Evolutionary conservation across 2,113 vertebrate genomes (phyloP).

Genomic region (Poeciliopsis prolifica): DNA sequence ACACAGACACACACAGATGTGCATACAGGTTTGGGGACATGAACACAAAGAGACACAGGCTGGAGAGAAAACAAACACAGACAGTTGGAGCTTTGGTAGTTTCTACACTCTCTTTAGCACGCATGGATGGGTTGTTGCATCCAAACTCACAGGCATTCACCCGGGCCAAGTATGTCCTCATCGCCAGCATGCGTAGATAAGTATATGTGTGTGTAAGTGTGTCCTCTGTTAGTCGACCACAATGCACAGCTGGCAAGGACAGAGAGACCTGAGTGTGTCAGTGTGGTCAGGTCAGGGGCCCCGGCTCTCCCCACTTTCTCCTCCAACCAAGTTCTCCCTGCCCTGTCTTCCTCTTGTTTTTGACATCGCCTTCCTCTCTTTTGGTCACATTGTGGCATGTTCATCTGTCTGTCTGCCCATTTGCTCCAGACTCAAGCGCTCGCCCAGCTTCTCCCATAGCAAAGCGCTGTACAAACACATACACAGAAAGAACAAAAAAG

Average conservation of each 20-base stretch:
- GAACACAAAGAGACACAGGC: constrained; percentile 51
- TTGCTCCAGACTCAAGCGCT: constrained; percentile 50
- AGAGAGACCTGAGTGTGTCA: constrained; percentile 74
- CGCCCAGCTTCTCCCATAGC: constrained; percentile 54
- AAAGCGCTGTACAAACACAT: constrained; percentile 54
- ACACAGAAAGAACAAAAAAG: constrained; percentile 26
- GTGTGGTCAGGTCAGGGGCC: constrained; percentile 76
- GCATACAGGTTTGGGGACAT: constrained; percentile 61
- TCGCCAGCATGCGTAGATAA: constrained; percentile 74
- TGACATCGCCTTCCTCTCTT: constrained; percentile 51
- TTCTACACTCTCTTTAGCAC: constrained; percentile 55
- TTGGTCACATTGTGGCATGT: constrained; percentile 67
- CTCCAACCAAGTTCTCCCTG: constrained; percentile 44
- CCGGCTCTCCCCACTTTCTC: constrained; percentile 57
- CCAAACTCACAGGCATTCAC: constrained; percentile 43
- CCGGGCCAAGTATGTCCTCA: constrained; percentile 76
- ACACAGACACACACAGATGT: constrained; percentile 54
- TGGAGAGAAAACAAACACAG: constrained; percentile 67
- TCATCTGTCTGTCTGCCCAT: constrained; percentile 52
- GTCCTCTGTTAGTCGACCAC: constrained; percentile 67
- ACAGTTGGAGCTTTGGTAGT: constrained; percentile 49
- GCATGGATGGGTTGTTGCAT: constrained; percentile 59
- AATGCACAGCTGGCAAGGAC: constrained; percentile 74
- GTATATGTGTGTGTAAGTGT: constrained; percentile 73
- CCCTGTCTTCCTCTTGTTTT: constrained; percentile 57